Evolutionary conservation across 2,113 vertebrate genomes (phyloP).

Genomic region (Cnemophilus loriae): DNA sequence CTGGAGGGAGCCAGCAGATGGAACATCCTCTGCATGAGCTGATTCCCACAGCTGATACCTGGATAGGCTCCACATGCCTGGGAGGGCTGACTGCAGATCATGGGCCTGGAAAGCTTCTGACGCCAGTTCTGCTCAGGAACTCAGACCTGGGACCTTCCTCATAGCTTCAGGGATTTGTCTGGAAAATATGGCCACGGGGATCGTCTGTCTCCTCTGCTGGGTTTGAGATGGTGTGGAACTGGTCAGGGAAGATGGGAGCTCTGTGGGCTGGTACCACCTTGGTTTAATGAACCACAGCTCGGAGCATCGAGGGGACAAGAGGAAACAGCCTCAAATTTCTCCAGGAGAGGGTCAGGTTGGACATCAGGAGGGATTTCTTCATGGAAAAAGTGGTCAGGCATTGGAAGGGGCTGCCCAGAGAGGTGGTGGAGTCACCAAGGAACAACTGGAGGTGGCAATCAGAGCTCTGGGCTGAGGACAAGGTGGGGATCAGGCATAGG

Average conservation of each 20-base stretch:
- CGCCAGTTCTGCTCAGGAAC: neutral
- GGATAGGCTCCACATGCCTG: accelerated
- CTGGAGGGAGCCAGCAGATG: neutral
- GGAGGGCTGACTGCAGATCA: neutral
- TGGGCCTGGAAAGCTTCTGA: neutral
- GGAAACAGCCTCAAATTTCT: neutral
- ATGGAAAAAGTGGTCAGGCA: neutral
- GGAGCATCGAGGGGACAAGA: accelerated
- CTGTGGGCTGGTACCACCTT: neutral
- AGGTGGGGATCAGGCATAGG: accelerated
- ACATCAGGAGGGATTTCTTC: neutral
- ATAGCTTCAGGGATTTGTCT: neutral
- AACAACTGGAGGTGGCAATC: neutral
- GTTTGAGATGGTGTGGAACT: neutral
- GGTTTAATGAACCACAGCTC: neutral
- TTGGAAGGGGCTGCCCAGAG: neutral
- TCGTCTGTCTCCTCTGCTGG: neutral
- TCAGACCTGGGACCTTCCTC: neutral
- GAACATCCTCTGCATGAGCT: neutral
- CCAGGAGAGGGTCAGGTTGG: neutral
- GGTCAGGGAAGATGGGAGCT: neutral
- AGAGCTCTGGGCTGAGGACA: neutral
- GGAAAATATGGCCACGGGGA: neutral
- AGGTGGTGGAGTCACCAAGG: neutral
- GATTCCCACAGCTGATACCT: neutral